These are phyloP conservation scores for Pangasius larnaudii DNA, from an alignment of 2,797 vertebrate genomes.

Conservation along the genomic window DNA sequence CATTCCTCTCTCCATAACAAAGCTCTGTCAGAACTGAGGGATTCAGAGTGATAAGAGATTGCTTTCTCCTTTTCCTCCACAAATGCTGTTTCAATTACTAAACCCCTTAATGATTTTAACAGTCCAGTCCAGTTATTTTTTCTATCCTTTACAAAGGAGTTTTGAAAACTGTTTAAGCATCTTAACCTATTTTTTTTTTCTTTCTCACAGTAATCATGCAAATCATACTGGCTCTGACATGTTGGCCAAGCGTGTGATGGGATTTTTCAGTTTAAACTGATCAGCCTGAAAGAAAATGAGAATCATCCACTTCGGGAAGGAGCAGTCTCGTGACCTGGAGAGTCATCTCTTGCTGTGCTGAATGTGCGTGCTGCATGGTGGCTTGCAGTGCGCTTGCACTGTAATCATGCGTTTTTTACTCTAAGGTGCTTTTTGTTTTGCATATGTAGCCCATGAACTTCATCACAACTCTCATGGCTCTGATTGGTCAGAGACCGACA, in stretches of 20 bases:
- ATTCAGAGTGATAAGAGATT: constrained; percentile 24
- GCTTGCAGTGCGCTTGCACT: constrained; percentile 30
- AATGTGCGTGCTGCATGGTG: constrained; percentile 24
- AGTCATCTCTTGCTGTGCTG: constrained; percentile 21
- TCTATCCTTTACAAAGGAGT: neutral
- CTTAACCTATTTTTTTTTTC: neutral
- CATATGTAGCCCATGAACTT: constrained; percentile 46
- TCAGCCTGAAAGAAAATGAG: constrained; percentile 47
- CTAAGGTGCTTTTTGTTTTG: constrained; percentile 38
- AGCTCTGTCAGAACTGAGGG: constrained; percentile 29
- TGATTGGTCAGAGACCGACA: constrained; percentile 73
- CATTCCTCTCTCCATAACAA: constrained; percentile 33
- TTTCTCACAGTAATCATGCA: constrained; percentile 29
- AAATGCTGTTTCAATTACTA: neutral
- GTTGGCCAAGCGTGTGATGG: constrained; percentile 29
- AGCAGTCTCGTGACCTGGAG: constrained; percentile 41
- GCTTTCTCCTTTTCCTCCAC: neutral
- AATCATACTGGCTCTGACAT: neutral
- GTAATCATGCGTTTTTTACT: constrained; percentile 38
- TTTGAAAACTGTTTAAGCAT: neutral
- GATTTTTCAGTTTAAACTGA: constrained; percentile 17
- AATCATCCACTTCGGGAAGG: constrained; percentile 67
- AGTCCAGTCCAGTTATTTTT: neutral
- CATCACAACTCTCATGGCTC: constrained; percentile 57
- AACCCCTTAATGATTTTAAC: constrained; percentile 4